Evolutionary conservation across 1,140 invertebrate genomes (phyloP).

Genomic region (Phenacoccus solenopsis): DNA sequence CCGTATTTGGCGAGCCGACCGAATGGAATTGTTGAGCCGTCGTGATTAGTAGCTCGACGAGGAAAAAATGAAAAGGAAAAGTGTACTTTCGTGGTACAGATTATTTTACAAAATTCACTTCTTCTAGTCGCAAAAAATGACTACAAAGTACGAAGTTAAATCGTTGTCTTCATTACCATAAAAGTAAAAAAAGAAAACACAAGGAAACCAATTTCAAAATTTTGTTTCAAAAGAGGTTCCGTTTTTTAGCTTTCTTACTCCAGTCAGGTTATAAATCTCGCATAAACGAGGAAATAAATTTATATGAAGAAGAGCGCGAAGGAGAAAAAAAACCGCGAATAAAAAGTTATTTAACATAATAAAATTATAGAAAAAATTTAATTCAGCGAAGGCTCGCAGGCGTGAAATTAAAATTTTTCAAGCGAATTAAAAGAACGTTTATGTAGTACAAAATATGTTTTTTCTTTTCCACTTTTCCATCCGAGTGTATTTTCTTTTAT

Average conservation of each 20-base stretch:
- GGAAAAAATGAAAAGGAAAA: no score
- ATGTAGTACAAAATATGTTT: background rate
- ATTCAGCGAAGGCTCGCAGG: background rate
- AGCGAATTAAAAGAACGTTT: background rate
- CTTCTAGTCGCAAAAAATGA: no score
- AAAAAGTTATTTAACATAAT: slow-evolving; percentile 4
- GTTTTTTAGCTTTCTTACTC: background rate
- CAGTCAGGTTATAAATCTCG: background rate
- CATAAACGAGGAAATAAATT: slow-evolving; percentile 3
- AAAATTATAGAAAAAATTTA: slow-evolving; percentile 4
- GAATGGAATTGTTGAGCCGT: no score
- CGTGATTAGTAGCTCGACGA: no score
- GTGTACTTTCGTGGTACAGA: no score
- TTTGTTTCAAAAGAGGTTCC: background rate
- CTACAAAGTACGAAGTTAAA: no score
- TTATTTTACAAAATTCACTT: no score
- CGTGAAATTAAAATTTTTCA: slow-evolving; percentile 3
- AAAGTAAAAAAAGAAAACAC: no score
- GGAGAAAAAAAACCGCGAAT: background rate
- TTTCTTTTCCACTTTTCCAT: background rate
- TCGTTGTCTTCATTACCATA: no score
- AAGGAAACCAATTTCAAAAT: background rate
- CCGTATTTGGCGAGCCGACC: no score
- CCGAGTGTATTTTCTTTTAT: no score
- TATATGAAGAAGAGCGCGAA: background rate